Percentiles rank a stretch among this genome's conserved stretches.
phyloP scores from a whole-genome alignment of 2,113 vertebrate genomes.

The Ovibos moschatus region DNA sequence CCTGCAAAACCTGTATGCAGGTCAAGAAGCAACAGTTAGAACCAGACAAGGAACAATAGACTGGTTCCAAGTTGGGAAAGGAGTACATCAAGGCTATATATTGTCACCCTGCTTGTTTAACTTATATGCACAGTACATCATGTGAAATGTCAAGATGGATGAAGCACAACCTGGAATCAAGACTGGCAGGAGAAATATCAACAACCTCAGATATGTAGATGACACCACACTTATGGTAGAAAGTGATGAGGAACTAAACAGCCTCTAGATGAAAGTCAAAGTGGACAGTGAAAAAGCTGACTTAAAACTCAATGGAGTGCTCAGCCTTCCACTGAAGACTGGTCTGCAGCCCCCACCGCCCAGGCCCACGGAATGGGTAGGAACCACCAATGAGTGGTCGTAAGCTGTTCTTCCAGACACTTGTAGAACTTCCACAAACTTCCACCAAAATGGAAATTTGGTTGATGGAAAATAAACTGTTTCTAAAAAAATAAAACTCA shows the following conservation, averaged over 20 bases:
- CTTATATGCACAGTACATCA: background rate
- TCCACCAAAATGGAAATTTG: too few relatives aligned
- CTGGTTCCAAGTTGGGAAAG: background rate
- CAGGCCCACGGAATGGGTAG: too few relatives aligned
- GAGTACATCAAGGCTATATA: background rate
- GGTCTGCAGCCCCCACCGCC: too few relatives aligned
- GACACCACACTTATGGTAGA: background rate
- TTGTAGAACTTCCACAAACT: too few relatives aligned
- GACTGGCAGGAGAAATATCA: background rate
- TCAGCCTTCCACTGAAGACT: too few relatives aligned
- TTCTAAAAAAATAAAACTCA: background rate
- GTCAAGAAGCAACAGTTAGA: background rate
- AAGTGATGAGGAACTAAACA: background rate
- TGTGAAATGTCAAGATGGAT: background rate
- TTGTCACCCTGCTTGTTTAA: background rate
- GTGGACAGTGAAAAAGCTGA: background rate
- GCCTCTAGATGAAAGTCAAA: background rate
- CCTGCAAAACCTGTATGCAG: background rate
- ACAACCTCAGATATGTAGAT: background rate
- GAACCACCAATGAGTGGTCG: too few relatives aligned
- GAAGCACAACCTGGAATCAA: background rate
- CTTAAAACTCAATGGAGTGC: background rate
- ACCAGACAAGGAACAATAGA: background rate
- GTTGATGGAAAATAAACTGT: too few relatives aligned
- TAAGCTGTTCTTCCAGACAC: too few relatives aligned